Percentiles rank a stretch among this genome's conserved stretches.
Evolutionary conservation across 2,888 invertebrate species (phyloP).

Genomic region (Tortricodes alternella): DNA sequence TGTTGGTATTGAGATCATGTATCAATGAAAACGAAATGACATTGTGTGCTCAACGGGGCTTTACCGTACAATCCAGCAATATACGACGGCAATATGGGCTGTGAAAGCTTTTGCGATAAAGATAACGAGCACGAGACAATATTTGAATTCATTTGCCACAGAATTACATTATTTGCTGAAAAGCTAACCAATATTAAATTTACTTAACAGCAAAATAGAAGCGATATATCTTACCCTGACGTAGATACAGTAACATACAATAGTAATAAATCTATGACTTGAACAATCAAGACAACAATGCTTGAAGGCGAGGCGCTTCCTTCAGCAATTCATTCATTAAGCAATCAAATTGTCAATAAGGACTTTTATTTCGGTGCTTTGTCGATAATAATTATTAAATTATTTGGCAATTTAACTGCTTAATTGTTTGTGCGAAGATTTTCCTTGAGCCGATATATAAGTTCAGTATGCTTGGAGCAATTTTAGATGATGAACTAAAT

Average conservation of each 20-base stretch:
- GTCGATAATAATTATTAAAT: conserved; percentile 1
- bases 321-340: conserved; percentile 12
- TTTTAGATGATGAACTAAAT: too few relatives aligned
- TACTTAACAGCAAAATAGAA: not conserved
- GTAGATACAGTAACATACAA: not conserved
- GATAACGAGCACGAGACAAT: not conserved
- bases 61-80: conserved; percentile 41
- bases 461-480: not conserved
- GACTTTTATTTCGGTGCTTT: conserved; percentile 1
- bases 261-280: not conserved
- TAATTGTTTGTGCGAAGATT: not conserved
- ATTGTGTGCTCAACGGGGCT: conserved; percentile 46
- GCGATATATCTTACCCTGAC: not conserved
- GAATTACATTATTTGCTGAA: not conserved
- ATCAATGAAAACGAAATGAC: conserved; percentile 49
- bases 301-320: conserved; percentile 21
- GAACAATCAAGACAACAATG: conserved; percentile 21
- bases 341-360: conserved; percentile 15
- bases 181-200: not conserved
- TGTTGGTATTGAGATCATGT: conserved; percentile 31
- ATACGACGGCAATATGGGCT: conserved; percentile 19
- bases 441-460: not conserved
- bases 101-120: conserved; percentile 5
- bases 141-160: not conserved
- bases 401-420: not conserved